A percentile compares a stretch with the other conserved stretches of the same genome.
These are phyloP conservation scores for Dromococcyx pavoninus DNA, from an alignment of 2,797 vertebrate genomes.

Conservation along the genomic window DNA sequence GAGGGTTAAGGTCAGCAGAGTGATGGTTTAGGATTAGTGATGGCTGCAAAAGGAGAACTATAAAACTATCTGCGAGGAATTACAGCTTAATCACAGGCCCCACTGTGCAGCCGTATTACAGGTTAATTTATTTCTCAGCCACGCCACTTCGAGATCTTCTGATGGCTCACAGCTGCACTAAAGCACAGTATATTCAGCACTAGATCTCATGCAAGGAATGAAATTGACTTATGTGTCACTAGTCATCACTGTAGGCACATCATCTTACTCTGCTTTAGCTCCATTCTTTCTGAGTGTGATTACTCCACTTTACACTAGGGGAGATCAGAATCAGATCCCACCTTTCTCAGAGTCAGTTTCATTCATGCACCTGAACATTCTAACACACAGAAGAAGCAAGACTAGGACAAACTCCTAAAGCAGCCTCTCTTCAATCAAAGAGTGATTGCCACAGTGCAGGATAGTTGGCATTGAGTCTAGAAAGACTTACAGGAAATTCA, in stretches of 20 bases:
- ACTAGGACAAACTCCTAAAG: neutral
- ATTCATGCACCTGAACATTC: neutral
- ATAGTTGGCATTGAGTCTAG: neutral
- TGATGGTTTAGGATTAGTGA: slow-evolving; percentile 3
- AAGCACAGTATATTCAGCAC: neutral
- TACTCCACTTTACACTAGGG: neutral
- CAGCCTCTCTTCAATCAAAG: neutral
- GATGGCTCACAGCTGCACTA: slow-evolving; percentile 4
- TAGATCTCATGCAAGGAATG: neutral
- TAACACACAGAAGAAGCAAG: neutral
- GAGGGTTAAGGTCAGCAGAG: slow-evolving; percentile 18
- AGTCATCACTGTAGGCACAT: neutral
- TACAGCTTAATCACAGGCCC: slow-evolving; percentile 66
- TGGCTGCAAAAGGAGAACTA: slow-evolving; percentile 15
- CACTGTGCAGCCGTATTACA: slow-evolving; percentile 46
- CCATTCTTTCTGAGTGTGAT: neutral
- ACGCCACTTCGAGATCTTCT: slow-evolving; percentile 38
- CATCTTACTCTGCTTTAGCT: neutral
- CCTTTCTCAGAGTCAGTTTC: neutral
- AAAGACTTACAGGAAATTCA: neutral
- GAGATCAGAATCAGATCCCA: neutral
- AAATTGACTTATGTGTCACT: slow-evolving; percentile 20
- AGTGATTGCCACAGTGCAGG: rapidly evolving
- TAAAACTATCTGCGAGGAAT: slow-evolving; percentile 48
- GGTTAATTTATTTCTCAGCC: slow-evolving; percentile 70